These are phyloP conservation scores for Henricia sp. DNA, from an alignment of 53 echinoderm and acorn worm species.

Conservation along the genomic window DNA sequence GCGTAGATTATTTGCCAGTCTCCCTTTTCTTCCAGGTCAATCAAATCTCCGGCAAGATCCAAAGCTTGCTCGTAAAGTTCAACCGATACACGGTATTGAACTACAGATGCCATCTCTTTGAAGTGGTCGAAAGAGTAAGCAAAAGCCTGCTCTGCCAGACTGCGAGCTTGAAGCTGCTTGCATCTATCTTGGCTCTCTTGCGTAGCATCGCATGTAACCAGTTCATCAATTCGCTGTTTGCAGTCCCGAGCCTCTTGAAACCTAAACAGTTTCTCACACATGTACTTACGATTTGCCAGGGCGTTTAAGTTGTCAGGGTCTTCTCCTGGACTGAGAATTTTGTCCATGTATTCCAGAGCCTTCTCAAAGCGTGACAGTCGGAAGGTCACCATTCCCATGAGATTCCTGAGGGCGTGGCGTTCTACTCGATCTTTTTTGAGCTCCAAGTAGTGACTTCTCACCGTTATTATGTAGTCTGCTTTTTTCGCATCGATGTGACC, in stretches of 20 bases:
- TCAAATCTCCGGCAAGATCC: not conserved
- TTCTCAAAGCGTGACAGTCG: not conserved
- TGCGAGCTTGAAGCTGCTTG: slow-evolving; percentile 11
- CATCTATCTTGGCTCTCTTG: not conserved
- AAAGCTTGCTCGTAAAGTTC: slow-evolving; percentile 32
- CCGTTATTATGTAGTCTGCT: not conserved
- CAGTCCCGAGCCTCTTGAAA: slow-evolving; percentile 10
- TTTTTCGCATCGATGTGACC: slow-evolving; percentile 3
- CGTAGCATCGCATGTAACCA: not conserved
- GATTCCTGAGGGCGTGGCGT: slow-evolving; percentile 36
- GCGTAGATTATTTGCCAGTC: slow-evolving; percentile 7
- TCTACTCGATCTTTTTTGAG: slow-evolving; percentile 13
- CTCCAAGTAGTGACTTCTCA: slow-evolving; percentile 11
- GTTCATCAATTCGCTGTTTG: not conserved
- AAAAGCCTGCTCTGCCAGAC: slow-evolving; percentile 51
- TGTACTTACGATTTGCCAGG: slow-evolving; percentile 28
- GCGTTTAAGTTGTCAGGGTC: slow-evolving; percentile 57
- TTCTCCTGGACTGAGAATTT: slow-evolving; percentile 4
- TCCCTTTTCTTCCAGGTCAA: slow-evolving; percentile 9
- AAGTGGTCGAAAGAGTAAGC: slow-evolving; percentile 34
- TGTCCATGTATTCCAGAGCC: slow-evolving; percentile 25
- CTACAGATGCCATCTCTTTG: not conserved
- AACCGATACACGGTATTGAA: slow-evolving; percentile 13
- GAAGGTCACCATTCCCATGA: slow-evolving; percentile 20
- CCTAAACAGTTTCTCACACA: slow-evolving; percentile 9